Evolutionary conservation across 2,113 vertebrate species (phyloP).

Genomic region (Anthoscopus minutus): DNA sequence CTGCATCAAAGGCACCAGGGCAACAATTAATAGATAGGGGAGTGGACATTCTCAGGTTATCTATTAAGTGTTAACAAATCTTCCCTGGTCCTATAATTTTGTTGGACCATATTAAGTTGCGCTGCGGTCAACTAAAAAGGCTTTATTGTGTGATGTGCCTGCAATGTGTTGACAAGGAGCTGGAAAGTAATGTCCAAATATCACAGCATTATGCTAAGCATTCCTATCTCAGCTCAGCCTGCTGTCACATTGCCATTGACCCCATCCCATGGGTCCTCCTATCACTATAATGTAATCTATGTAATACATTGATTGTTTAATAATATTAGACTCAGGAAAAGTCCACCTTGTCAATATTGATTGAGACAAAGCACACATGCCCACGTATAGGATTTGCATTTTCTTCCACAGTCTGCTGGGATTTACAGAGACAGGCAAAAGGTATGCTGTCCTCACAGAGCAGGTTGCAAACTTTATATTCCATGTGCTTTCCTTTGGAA

Average conservation of each 20-base stretch:
- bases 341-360: background rate
- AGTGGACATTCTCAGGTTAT: background rate
- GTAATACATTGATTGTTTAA: background rate
- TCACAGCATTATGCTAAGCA: background rate
- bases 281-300: too few species aligned
- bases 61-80: background rate
- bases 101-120: background rate
- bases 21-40: background rate
- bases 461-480: background rate
- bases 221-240: background rate
- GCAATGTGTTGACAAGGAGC: background rate
- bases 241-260: background rate
- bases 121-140: background rate
- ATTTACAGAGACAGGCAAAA: background rate
- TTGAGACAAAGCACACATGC: background rate
- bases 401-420: background rate
- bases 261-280: background rate
- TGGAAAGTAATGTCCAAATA: background rate
- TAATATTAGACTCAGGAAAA: background rate
- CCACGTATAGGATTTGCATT: background rate
- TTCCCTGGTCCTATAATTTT: background rate
- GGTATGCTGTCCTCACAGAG: background rate
- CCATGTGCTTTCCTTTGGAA: background rate
- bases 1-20: background rate
- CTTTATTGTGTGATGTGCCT: background rate